These are phyloP conservation scores for Corapipo altera DNA, from an alignment of 2,113 vertebrate species.

Conservation along the genomic window DNA sequence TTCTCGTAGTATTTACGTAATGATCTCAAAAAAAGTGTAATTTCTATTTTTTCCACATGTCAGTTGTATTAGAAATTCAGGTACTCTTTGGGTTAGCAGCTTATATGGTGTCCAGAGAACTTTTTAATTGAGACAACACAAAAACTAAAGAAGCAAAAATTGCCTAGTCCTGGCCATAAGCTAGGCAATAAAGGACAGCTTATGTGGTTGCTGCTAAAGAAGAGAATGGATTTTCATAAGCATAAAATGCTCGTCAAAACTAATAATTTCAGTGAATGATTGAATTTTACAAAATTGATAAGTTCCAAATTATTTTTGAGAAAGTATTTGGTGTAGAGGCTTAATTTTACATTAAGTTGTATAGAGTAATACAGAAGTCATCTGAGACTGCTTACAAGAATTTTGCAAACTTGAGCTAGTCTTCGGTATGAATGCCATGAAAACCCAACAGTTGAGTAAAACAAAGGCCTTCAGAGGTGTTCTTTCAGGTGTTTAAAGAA, in stretches of 20 bases:
- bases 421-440: neutral
- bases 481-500: neutral
- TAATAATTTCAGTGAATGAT: neutral
- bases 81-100: neutral
- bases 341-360: neutral
- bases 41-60: neutral
- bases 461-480: neutral
- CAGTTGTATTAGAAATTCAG: neutral
- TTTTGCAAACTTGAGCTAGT: neutral
- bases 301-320: neutral
- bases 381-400: neutral
- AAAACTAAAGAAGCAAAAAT: neutral
- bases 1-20: neutral
- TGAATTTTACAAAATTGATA: neutral
- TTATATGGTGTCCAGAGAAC: neutral
- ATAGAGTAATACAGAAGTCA: neutral
- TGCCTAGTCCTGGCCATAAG: neutral
- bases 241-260: neutral
- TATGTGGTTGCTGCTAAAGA: fast-evolving
- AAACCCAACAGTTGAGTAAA: neutral
- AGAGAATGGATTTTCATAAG: neutral
- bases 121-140: neutral
- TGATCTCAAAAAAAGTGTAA: neutral
- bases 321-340: neutral
- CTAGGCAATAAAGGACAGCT: neutral